Evolutionary conservation across 2,113 vertebrate genomes (phyloP).

Genomic region (Cynopterus brachyotis): DNA sequence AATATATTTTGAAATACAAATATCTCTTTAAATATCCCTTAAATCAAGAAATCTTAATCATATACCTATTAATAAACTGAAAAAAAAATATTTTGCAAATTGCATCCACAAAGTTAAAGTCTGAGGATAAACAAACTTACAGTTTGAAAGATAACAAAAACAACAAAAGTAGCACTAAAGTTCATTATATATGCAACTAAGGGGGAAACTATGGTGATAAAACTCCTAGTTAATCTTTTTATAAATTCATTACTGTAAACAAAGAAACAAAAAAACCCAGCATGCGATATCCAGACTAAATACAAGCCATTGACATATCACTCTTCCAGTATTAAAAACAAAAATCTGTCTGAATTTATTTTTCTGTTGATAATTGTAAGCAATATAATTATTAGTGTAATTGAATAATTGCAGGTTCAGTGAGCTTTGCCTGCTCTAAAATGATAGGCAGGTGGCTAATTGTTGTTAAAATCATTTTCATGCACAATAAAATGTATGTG

Average conservation of each 20-base stretch:
- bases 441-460: slow-evolving; percentile 63
- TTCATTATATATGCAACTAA: no score
- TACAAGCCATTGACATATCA: neutral
- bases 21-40: neutral
- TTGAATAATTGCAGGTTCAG: slow-evolving; percentile 48
- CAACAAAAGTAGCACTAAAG: neutral
- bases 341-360: neutral
- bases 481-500: slow-evolving; percentile 23
- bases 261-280: neutral
- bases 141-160: neutral
- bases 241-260: neutral
- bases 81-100: neutral
- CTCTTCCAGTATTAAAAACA: neutral
- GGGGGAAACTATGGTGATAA: neutral
- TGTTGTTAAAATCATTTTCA: slow-evolving; percentile 56
- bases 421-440: slow-evolving; percentile 41
- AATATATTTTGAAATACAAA: neutral
- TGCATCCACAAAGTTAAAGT: neutral
- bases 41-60: neutral
- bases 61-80: neutral
- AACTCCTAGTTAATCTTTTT: neutral
- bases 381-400: slow-evolving; percentile 31
- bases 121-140: neutral
- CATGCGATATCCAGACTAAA: neutral
- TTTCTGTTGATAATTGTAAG: slow-evolving; percentile 32